Base-by-base conservation (phyloP, 2,113 vertebrate genomes). In the Zeus faber region DNA sequence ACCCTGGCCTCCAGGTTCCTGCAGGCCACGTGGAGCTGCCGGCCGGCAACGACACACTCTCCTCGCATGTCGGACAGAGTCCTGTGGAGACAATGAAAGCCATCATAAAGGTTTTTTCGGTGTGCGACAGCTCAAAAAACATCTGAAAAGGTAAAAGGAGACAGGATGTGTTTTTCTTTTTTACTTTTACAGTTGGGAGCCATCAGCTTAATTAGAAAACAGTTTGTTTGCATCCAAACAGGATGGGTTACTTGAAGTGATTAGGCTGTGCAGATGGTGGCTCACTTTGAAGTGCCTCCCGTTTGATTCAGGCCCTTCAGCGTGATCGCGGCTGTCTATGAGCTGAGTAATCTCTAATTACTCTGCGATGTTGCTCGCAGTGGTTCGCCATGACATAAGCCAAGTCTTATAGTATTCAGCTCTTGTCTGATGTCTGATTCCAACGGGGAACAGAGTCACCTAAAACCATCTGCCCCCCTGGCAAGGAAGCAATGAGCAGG, bases 61-160 rank as follows among this genome's bases (percentile, higher is more conserved):
- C 71, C 65, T 1, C 67, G 88, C 76, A 92, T 70, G 41, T 92
- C 89, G 2, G 89, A 50, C 6, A 95, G 83, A 21, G 72, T 85
- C 80, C 93, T 95, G 79, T 67, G 24, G 17, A 2, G 40, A 33
- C 9, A 33, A 8, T 33, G 9, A 33, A 33, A 33, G 31, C 13
- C 2, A 33, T 2, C 8, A 33, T 33, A 33, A 13, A 33, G 31
- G n/a, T n/a, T n/a, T n/a, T n/a, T n/a, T n/a, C n/a, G n/a, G 4
- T 29, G 27, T 29, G 27, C 9, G 25, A 58, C 54, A 54, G 61
- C 53, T 25, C n/a, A 49, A 10, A 50, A 17, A 67, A 25, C 2
- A 11, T 11, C 31, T 25, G 13, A 60, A 1, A 58, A 59, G 11
- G 24, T 25, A 40, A 18, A 9, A 50, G 44, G 46, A 10, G 33